phyloP scores from a whole-genome alignment of 2,113 vertebrate species.

The Gymnarchus niloticus region DNA sequence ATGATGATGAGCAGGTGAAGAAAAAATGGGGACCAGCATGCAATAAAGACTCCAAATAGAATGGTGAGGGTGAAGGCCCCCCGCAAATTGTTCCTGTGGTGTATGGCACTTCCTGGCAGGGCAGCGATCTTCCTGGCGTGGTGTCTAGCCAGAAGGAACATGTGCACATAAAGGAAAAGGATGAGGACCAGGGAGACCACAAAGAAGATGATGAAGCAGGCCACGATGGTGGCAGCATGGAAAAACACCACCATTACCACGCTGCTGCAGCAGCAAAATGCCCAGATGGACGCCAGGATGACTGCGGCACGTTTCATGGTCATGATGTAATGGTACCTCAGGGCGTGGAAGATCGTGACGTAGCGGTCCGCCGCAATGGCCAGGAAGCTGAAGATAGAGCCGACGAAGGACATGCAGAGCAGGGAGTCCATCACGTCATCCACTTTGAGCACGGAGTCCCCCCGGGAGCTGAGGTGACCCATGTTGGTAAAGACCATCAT shows the following conservation, averaged over 20 bases:
- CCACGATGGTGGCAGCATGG: slow-evolving; percentile 65
- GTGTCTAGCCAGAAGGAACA: slow-evolving; percentile 82
- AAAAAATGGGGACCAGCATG: slow-evolving; percentile 88
- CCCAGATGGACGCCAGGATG: slow-evolving; percentile 72
- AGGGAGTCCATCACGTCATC: slow-evolving; percentile 85
- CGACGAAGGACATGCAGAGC: slow-evolving; percentile 80
- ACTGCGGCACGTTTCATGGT: slow-evolving; percentile 64
- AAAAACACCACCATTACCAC: slow-evolving; percentile 75
- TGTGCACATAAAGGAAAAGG: slow-evolving; percentile 81
- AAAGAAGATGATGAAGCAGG: slow-evolving; percentile 75
- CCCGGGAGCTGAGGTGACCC: slow-evolving; percentile 66
- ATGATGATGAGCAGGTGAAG: slow-evolving; percentile 80
- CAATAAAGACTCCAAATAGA: slow-evolving; percentile 82
- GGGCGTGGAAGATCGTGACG: slow-evolving; percentile 86
- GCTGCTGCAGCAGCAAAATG: slow-evolving; percentile 64
- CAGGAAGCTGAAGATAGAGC: slow-evolving; percentile 83
- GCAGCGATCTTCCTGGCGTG: slow-evolving; percentile 75
- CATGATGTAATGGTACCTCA: slow-evolving; percentile 86
- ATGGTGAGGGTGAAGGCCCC: slow-evolving; percentile 84
- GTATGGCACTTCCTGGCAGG: slow-evolving; percentile 49
- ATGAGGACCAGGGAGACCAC: slow-evolving; percentile 75
- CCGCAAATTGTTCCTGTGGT: slow-evolving; percentile 66
- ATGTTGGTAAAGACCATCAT: slow-evolving; percentile 71
- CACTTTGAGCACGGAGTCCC: slow-evolving; percentile 63
- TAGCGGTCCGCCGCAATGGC: slow-evolving; percentile 90